Percentiles rank a stretch among this genome's conserved stretches.
Conservation (phyloP, 2,888 invertebrate genomes). For the Epistrophella euchroma region DNA sequence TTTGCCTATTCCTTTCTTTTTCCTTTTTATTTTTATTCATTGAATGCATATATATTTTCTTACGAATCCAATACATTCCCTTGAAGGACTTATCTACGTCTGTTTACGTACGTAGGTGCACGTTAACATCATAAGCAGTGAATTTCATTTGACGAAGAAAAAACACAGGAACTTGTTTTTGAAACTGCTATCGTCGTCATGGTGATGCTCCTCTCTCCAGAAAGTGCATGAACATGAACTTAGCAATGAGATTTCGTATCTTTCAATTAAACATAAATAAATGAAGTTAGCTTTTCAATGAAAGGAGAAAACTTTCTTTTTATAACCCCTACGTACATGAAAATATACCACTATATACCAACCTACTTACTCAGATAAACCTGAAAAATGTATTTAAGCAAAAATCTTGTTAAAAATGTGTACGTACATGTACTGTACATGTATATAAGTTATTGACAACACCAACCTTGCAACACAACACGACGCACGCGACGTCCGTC, state of each 20-base stretch:
- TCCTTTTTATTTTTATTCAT: too few species aligned
- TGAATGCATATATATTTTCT: too few species aligned
- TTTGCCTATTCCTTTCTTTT: too few species aligned
- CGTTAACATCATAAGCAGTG: background rate
- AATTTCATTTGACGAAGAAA: background rate
- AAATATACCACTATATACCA: background rate
- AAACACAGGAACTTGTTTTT: slow-evolving; percentile 9
- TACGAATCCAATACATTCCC: background rate
- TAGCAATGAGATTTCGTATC: background rate
- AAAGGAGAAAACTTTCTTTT: slow-evolving; percentile 26
- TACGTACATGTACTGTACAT: too few species aligned
- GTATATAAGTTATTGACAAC: slow-evolving; percentile 4
- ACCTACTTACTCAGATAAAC: background rate
- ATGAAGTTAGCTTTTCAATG: slow-evolving; percentile 24
- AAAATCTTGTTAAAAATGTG: slow-evolving; percentile 16
- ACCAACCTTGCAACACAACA: background rate
- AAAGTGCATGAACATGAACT: background rate
- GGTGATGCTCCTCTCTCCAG: background rate
- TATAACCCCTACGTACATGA: slow-evolving; percentile 1
- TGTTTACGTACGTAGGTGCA: background rate
- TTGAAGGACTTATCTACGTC: background rate
- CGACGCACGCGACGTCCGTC: background rate
- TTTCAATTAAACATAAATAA: slow-evolving; percentile 27
- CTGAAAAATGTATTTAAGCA: slow-evolving; percentile 4
- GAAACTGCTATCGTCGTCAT: background rate